Conservation (phyloP, 2,113 vertebrate species). For the Tenrec ecaudatus region DNA sequence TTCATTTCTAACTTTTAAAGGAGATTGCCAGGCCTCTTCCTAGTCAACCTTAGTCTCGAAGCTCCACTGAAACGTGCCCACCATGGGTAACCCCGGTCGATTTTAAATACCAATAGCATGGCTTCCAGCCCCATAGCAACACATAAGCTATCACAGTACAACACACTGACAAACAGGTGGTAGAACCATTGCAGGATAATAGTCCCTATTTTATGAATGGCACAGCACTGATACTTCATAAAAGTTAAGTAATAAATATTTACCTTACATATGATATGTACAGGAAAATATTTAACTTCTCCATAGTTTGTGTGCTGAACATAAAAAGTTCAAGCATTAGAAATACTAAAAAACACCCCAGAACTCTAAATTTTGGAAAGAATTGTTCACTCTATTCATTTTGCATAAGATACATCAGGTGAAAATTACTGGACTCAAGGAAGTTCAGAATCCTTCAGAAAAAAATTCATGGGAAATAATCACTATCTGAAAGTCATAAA, state of each 20-base stretch:
- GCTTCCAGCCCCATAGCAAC: neutral
- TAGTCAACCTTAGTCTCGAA: neutral
- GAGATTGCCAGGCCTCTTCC: neutral
- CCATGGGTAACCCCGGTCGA: neutral
- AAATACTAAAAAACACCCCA: slow-evolving; percentile 3
- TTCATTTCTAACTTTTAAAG: neutral
- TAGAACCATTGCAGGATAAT: neutral
- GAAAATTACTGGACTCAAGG: neutral
- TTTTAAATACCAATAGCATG: neutral
- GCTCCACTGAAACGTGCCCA: neutral
- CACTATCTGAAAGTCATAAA: neutral
- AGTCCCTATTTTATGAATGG: neutral
- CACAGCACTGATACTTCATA: slow-evolving; percentile 16
- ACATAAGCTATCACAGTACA: neutral
- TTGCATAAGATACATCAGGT: neutral
- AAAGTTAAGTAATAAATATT: neutral
- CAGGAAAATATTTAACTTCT: neutral
- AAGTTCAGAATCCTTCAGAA: neutral
- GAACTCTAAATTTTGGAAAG: slow-evolving; percentile 24
- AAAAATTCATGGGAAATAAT: slow-evolving; percentile 5
- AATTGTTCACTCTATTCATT: neutral
- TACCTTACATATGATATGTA: neutral
- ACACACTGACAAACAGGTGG: neutral
- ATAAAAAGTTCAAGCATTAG: neutral
- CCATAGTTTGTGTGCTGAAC: neutral